These are phyloP conservation scores for Helleia helle DNA, from an alignment of 2,888 invertebrate species.

Conservation along the genomic window DNA sequence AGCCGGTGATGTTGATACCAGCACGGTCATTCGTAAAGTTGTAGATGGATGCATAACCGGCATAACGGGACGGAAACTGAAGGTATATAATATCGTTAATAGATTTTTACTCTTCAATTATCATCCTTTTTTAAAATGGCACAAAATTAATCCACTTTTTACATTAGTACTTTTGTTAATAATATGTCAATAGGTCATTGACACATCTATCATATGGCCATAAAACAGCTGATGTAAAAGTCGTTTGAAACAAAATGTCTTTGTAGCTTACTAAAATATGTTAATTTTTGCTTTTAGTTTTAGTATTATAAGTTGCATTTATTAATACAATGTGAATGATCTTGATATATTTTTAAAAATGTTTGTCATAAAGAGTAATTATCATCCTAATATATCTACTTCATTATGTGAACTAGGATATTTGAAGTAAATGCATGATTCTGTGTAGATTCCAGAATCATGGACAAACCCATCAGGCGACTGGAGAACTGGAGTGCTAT, in stretches of 20 bases:
- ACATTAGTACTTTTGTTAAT: neutral
- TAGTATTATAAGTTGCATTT: too few relatives aligned
- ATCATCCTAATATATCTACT: too few relatives aligned
- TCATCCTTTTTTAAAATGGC: neutral
- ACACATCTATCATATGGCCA: neutral
- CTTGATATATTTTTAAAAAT: too few relatives aligned
- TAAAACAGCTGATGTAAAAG: neutral
- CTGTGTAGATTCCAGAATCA: constrained; percentile 79
- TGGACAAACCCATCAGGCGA: constrained; percentile 91
- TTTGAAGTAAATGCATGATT: too few relatives aligned
- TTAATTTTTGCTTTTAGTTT: too few relatives aligned
- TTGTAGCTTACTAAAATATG: too few relatives aligned
- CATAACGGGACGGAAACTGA: constrained; percentile 89
- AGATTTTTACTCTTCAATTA: neutral
- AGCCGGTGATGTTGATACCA: constrained; percentile 96
- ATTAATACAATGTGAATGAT: too few relatives aligned
- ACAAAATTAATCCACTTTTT: neutral
- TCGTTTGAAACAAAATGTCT: neutral
- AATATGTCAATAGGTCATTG: constrained; percentile 1
- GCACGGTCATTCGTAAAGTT: constrained; percentile 64
- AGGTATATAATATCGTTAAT: constrained; percentile 71
- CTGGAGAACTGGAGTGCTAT: constrained; percentile 91
- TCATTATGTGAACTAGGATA: too few relatives aligned
- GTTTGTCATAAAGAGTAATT: too few relatives aligned
- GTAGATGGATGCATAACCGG: constrained; percentile 85